A percentile compares a stretch with the other conserved stretches of the same genome.
Evolutionary conservation across 2,797 vertebrate genomes (phyloP).

Genomic region (Enoplosus armatus): DNA sequence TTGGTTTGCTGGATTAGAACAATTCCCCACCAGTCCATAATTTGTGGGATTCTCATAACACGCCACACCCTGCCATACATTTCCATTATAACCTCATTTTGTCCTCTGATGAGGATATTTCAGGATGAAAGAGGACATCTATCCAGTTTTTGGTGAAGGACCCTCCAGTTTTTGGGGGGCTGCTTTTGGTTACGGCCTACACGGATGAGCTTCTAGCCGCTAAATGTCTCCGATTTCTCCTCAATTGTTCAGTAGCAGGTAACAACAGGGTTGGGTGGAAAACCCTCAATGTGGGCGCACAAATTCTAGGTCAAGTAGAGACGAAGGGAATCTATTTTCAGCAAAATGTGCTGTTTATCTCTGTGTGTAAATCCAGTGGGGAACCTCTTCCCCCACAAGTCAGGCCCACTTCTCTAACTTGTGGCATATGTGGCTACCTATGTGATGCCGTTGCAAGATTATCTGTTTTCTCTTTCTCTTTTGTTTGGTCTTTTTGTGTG

Average conservation of each 20-base stretch:
- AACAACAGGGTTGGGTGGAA: slow-evolving; percentile 67
- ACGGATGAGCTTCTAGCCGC: slow-evolving; percentile 30
- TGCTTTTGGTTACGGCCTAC: slow-evolving; percentile 40
- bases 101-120: slow-evolving; percentile 76
- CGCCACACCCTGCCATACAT: slow-evolving; percentile 84
- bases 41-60: slow-evolving; percentile 84
- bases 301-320: slow-evolving; percentile 73
- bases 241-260: slow-evolving; percentile 72
- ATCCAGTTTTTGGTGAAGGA: slow-evolving; percentile 46
- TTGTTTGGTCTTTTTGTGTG: slow-evolving; percentile 20
- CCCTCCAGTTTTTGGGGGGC: slow-evolving; percentile 38
- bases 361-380: slow-evolving; percentile 67
- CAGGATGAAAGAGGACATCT: slow-evolving; percentile 49
- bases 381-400: slow-evolving; percentile 77
- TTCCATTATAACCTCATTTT: slow-evolving; percentile 78
- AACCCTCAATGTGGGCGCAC: slow-evolving; percentile 68
- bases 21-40: slow-evolving; percentile 86
- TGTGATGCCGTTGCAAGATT: slow-evolving; percentile 61
- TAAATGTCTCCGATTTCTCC: slow-evolving; percentile 52
- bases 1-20: slow-evolving; percentile 84
- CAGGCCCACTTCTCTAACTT: slow-evolving; percentile 76
- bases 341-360: slow-evolving; percentile 77
- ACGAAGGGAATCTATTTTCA: slow-evolving; percentile 79
- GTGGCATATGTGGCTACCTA: slow-evolving; percentile 71
- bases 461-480: slow-evolving; percentile 56